Base-by-base conservation (phyloP, 2,888 invertebrate species). In the Venusia cambrica region DNA sequence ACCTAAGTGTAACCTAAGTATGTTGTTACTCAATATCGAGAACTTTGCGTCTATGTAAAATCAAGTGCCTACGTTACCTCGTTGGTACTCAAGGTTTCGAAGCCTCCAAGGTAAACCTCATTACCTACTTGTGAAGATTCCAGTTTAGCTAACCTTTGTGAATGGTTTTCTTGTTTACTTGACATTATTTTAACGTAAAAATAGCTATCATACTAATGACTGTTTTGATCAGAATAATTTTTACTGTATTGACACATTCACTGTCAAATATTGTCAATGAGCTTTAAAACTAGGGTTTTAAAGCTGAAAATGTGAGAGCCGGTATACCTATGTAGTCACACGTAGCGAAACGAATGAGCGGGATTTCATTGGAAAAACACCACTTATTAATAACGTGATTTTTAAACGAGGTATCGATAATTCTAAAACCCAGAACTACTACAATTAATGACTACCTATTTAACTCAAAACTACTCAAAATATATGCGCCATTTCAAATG, bases 41-140 rank as follows among this genome's bases (percentile, higher is more conserved):
- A 24, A 28, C 7, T 16, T 8, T 21, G 19, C 13, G 16, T 34
- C 13, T 12, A 30, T 37, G 36, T 37, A 17, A 33, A 33, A 33
- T 37, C 33, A 38, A 37, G 41, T 33, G 31, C n/a, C 16, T 22
- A 21, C 28, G 25, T 38, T 25, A 26, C 41, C 32, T 41, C 32
- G 35, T n/a, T n/a, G n/a, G n/a, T 21, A 28, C 28, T 32, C 35
- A 35, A 41, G 34, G 38, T 16, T 27, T 19, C 14, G 3, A 24
- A 14, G 36, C 10, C 17, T 30, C 47, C 62, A 66, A 66, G 67
- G 67, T 28, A 54, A 65, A 53, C 60, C 37, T 50, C 45, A 42
- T 56, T 54, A 56, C 34, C n/a, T n/a, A n/a, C n/a, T n/a, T n/a
- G 32, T 49, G 41, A 42, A 40, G 49, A 46, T 45, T 51, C 54